phyloP scores from a whole-genome alignment of 2,113 vertebrate species.

The Alligator sinensis region DNA sequence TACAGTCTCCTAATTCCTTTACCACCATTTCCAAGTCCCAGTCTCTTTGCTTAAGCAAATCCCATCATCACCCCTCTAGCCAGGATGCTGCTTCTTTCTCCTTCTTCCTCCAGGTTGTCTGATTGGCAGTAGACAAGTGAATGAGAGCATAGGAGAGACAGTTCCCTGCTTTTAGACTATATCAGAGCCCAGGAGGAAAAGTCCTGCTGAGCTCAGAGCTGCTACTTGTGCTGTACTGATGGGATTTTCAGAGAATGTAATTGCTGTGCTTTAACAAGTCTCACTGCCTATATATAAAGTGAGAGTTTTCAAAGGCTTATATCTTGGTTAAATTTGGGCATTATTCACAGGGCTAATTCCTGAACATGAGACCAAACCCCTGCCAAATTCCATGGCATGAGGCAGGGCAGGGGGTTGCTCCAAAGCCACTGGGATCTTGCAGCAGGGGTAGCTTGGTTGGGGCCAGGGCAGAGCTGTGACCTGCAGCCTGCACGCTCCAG shows the following conservation, averaged over 20 bases:
- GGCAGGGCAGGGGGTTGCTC: too few relatives aligned
- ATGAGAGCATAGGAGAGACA: accelerated
- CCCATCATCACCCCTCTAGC: not conserved
- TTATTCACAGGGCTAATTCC: not conserved
- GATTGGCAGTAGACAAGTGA: not conserved
- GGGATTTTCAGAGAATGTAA: not conserved
- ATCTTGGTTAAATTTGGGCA: not conserved
- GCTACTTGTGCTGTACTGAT: not conserved
- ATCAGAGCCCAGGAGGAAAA: conserved; percentile 7
- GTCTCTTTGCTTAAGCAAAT: not conserved
- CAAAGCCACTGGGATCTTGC: too few relatives aligned
- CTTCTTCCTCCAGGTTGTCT: not conserved
- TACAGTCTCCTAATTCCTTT: not conserved
- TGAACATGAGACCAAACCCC: not conserved
- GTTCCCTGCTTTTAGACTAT: not conserved
- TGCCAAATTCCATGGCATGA: not conserved
- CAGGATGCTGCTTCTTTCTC: accelerated
- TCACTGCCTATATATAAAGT: not conserved
- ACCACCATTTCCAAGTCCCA: not conserved
- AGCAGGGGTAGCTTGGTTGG: too few relatives aligned
- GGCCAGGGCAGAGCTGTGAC: too few relatives aligned
- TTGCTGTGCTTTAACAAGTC: accelerated
- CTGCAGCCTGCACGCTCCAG: too few relatives aligned
- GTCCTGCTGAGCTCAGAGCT: accelerated
- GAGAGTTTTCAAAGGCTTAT: not conserved